Evolutionary conservation across 2,113 vertebrate species (phyloP).

Genomic region (Coreoperca whiteheadi): DNA sequence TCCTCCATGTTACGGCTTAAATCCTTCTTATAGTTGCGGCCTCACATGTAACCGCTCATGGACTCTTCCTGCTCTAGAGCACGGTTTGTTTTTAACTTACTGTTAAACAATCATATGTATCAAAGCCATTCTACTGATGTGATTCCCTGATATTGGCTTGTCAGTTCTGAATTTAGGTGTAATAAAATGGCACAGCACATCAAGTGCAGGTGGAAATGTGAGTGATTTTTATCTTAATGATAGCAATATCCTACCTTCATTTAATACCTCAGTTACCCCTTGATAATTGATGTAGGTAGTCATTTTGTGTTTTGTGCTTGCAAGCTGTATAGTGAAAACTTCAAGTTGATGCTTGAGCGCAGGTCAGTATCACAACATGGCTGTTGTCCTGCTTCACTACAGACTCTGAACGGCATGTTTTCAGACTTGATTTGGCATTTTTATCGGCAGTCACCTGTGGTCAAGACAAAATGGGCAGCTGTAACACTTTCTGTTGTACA

Average conservation of each 20-base stretch:
- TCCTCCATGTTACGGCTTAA: slow-evolving; percentile 63
- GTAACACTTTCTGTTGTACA: slow-evolving; percentile 33
- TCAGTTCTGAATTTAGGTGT: slow-evolving; percentile 47
- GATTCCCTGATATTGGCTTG: slow-evolving; percentile 47
- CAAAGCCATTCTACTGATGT: slow-evolving; percentile 76
- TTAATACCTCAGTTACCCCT: slow-evolving; percentile 64
- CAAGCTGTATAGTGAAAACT: slow-evolving; percentile 35
- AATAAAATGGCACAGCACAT: slow-evolving; percentile 59
- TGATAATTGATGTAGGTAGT: slow-evolving; percentile 24
- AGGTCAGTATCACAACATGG: slow-evolving; percentile 30
- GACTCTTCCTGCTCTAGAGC: slow-evolving; percentile 63
- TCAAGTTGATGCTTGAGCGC: slow-evolving; percentile 64
- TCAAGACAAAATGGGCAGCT: slow-evolving; percentile 49
- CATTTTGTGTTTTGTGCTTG: slow-evolving; percentile 43
- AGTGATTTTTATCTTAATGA: slow-evolving; percentile 59
- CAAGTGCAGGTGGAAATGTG: slow-evolving; percentile 60
- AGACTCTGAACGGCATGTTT: slow-evolving; percentile 44
- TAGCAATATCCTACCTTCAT: slow-evolving; percentile 71
- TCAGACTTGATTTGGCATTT: slow-evolving; percentile 41
- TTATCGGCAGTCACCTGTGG: slow-evolving; percentile 13
- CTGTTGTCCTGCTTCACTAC: slow-evolving; percentile 51
- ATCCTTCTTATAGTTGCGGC: slow-evolving; percentile 73
- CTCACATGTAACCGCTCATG: slow-evolving; percentile 64
- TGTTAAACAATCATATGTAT: slow-evolving; percentile 69
- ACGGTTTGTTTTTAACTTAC: slow-evolving; percentile 67